Conservation (phyloP, 1,140 invertebrate genomes). For the Orchestia grillus region DNA sequence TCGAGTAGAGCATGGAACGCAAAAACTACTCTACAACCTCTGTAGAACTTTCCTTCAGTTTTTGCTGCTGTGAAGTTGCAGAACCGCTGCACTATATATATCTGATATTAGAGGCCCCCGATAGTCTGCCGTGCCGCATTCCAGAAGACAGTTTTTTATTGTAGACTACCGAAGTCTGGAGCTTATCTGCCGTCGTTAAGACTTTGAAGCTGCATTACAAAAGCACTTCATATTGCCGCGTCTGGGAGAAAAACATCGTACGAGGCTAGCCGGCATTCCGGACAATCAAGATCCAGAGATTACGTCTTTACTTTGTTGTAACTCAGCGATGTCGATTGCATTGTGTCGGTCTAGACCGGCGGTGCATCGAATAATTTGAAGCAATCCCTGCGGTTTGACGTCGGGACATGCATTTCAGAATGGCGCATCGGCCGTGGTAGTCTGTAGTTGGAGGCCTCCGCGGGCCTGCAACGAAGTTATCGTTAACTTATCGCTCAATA, state of each 20-base stretch:
- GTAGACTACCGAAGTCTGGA: neutral
- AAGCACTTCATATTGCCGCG: neutral
- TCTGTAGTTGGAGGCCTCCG: neutral
- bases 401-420: neutral
- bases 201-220: slow-evolving; percentile 8
- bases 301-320: slow-evolving; percentile 1
- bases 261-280: neutral
- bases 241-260: neutral
- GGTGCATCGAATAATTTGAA: neutral
- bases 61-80: neutral
- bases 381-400: neutral
- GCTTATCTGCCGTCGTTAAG: slow-evolving; percentile 6
- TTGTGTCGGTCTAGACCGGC: neutral
- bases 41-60: neutral
- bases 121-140: neutral
- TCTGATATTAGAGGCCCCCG: neutral
- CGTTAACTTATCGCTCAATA: neutral
- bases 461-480: neutral
- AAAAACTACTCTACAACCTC: slow-evolving; percentile 1
- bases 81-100: neutral
- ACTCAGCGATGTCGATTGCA: neutral
- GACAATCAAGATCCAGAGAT: neutral
- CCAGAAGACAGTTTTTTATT: neutral
- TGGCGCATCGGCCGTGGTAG: neutral
- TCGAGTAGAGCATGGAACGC: neutral